Evolutionary conservation across 2,888 invertebrate genomes (phyloP).

Genomic region (Cremastinae sp.): DNA sequence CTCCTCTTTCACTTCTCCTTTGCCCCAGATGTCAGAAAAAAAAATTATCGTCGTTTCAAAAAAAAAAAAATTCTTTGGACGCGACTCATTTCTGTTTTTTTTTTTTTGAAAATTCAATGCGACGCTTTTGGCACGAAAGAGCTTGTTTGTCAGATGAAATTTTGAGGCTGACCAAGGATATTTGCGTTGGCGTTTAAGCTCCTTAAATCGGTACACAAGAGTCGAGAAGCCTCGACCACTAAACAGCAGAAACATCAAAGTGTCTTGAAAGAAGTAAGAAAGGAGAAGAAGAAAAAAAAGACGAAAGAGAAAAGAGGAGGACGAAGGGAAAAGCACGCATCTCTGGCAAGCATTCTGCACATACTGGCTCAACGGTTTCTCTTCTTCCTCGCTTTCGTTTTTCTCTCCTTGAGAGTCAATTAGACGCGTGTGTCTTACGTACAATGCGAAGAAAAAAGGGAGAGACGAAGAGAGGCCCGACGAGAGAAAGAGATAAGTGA

Average conservation of each 20-base stretch:
- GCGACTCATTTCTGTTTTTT: too few relatives aligned
- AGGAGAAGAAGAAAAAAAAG: conserved; percentile 10
- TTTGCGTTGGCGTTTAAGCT: conserved; percentile 25
- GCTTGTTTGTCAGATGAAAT: not conserved
- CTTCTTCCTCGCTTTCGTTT: conserved; percentile 1
- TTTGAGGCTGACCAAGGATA: conserved; percentile 23
- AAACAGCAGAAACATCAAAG: conserved; percentile 45
- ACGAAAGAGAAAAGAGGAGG: not conserved
- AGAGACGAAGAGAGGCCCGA: conserved; percentile 13
- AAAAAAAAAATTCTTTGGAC: too few relatives aligned
- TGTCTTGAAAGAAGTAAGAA: conserved; percentile 7
- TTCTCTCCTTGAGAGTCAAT: conserved; percentile 39
- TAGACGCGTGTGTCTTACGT: conserved; percentile 53
- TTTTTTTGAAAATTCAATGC: not conserved
- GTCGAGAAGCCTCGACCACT: conserved; percentile 21
- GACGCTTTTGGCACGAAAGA: not conserved
- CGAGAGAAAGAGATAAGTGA: not conserved
- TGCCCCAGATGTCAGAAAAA: not conserved
- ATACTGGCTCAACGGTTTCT: conserved; percentile 29
- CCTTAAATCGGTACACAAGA: conserved; percentile 8
- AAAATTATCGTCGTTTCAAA: too few relatives aligned
- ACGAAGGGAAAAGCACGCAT: conserved; percentile 26
- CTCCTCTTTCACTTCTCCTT: too few relatives aligned
- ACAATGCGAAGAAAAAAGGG: conserved; percentile 35
- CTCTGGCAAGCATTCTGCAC: conserved; percentile 32